Evolutionary conservation across 2,113 vertebrate species (phyloP).

Genomic region (Nycticebus coucang): DNA sequence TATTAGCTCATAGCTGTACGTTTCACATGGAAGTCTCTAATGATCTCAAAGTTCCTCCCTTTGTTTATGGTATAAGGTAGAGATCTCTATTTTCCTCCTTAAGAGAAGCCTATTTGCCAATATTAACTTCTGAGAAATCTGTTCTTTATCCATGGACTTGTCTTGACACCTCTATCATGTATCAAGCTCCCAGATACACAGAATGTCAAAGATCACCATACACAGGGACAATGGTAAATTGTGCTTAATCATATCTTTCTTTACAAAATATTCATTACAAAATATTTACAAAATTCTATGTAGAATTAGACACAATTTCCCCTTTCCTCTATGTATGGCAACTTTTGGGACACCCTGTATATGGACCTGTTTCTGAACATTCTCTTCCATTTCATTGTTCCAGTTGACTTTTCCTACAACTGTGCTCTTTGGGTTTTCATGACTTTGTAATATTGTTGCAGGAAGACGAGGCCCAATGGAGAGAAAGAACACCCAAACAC

Average conservation of each 20-base stretch:
- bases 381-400: neutral
- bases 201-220: no score
- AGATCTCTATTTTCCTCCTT: neutral
- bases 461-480: no score
- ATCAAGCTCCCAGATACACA: neutral
- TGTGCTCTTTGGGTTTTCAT: neutral
- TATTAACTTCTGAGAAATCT: neutral
- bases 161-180: neutral
- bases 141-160: neutral
- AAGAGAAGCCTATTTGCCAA: neutral
- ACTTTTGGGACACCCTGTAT: no score
- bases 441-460: neutral
- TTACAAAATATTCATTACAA: no score
- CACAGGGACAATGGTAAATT: no score
- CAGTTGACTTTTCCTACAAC: neutral
- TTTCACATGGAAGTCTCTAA: neutral
- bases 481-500: no score
- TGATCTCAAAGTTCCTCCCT: neutral
- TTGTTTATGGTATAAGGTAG: neutral
- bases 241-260: no score
- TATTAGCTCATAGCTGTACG: neutral
- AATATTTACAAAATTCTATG: no score
- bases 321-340: no score
- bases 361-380: neutral
- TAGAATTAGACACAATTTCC: no score